Base-by-base conservation (phyloP, 1,140 invertebrate species). In the Acromyrmex charruanus region DNA sequence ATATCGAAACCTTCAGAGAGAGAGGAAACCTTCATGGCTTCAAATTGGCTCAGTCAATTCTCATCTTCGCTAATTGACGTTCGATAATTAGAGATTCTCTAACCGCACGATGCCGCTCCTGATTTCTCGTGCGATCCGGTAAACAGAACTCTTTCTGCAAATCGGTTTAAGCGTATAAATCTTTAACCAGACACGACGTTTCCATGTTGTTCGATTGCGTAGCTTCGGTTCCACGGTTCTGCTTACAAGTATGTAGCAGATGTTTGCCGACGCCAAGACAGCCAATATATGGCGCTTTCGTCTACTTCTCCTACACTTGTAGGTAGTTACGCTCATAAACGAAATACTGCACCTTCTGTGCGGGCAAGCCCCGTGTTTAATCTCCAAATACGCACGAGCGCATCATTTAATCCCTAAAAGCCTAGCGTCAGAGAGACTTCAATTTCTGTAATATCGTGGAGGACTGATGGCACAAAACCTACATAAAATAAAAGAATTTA, bases 181-280 rank as follows among this genome's bases (percentile, higher is more conserved):
- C 58, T 44, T 77, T 49, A 66, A 66, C 61, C 16, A 66, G 25
- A 51, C 44, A 51, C 12, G 61, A 66, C 18, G 59, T 66, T 79
- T 66, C 77, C 39, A 16, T 53, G 25, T 69, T 69, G 18, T 35
- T 25, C 66, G 77, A 77, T 77, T 39, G 39, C 6, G 59, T 25
- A 66, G 44, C 39, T n/a, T 63, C 35, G 35, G 6, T 39, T 44
- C 35, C 55, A 31, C 53, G 51, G 7, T 44, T 61, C 58, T 35
- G 75, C 39, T 58, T 58, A 55, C 31, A 44, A 44, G 44, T 31
- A 31, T 61, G 28, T 31, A 21, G 18, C 77, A 66, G 21, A 77
- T 79, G 59, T 79, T 66, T 79, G 25, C 59, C 44, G 44, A 18
- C 77, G 21, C 25, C 75, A 61, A 79, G 77, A 79, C 77, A 79